Conservation (phyloP, 2,113 vertebrate species). For the Syrmaticus mikado region DNA sequence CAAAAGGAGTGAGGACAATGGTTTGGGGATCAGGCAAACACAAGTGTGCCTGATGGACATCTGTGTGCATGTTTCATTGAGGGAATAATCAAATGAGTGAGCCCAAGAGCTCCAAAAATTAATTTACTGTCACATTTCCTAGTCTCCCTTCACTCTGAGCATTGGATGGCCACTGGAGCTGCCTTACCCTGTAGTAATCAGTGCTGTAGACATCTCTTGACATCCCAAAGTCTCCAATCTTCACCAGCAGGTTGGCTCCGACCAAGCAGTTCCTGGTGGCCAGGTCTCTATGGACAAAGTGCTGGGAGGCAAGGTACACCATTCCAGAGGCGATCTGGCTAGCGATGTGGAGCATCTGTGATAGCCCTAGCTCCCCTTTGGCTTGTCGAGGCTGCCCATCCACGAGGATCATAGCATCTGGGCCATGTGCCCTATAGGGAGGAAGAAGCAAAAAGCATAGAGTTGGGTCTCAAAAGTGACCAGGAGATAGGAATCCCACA, state of each 20-base stretch:
- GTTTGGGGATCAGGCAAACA: background rate
- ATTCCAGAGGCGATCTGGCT: constrained; percentile 97
- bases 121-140: background rate
- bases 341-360: constrained; percentile 97
- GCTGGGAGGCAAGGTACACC: constrained; percentile 96
- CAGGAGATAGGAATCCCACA: background rate
- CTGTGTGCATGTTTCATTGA: background rate
- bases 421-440: constrained; percentile 91
- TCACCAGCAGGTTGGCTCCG: constrained; percentile 93
- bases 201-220: constrained; percentile 99
- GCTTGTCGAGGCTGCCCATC: constrained; percentile 95
- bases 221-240: constrained; percentile 99
- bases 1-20: background rate
- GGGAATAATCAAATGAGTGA: constrained; percentile 31
- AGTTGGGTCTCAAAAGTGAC: background rate
- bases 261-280: constrained; percentile 98
- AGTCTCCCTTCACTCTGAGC: constrained; percentile 19
- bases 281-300: constrained; percentile 98
- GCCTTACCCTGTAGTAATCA: constrained; percentile 98
- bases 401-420: constrained; percentile 96
- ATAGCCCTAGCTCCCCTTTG: constrained; percentile 94
- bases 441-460: background rate
- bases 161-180: background rate
- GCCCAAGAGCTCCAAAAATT: background rate
- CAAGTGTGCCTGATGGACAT: background rate